These are phyloP conservation scores for Coelopa pilipes DNA, from an alignment of 2,888 invertebrate species.

Conservation along the genomic window DNA sequence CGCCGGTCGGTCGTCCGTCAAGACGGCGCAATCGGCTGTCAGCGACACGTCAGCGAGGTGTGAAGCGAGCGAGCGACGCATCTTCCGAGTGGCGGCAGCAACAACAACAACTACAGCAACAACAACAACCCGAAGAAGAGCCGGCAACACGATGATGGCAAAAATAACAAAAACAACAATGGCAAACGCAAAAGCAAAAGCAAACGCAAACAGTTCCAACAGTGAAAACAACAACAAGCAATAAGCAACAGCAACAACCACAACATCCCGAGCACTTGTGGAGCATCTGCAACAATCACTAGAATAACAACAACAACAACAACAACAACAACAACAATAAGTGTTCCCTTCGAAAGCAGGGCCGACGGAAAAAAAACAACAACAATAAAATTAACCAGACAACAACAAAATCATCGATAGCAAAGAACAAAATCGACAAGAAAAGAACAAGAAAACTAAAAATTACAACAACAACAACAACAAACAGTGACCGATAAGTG, in stretches of 20 bases:
- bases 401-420: constrained; percentile 19
- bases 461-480: too few species aligned
- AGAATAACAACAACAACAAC: too few species aligned
- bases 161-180: background rate
- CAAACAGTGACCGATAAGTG: too few species aligned
- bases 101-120: too few species aligned
- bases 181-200: too few species aligned
- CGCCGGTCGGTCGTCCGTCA: constrained; percentile 47
- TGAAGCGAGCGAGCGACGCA: constrained; percentile 3
- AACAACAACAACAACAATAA: constrained; percentile 21
- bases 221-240: too few species aligned
- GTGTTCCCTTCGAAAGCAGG: background rate
- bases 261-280: too few species aligned
- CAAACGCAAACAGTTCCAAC: too few species aligned
- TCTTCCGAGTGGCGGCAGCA: too few species aligned
- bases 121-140: too few species aligned
- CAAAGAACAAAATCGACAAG: background rate
- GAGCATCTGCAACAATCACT: too few species aligned
- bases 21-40: constrained; percentile 42
- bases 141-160: background rate
- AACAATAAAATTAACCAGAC: background rate
- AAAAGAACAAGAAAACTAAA: constrained; percentile 7
- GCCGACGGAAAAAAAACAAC: constrained; percentile 11
- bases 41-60: constrained; percentile 25
- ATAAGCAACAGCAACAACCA: too few species aligned